Conservation (phyloP, 2,797 vertebrate genomes). For the Serranus cabrilla region DNA sequence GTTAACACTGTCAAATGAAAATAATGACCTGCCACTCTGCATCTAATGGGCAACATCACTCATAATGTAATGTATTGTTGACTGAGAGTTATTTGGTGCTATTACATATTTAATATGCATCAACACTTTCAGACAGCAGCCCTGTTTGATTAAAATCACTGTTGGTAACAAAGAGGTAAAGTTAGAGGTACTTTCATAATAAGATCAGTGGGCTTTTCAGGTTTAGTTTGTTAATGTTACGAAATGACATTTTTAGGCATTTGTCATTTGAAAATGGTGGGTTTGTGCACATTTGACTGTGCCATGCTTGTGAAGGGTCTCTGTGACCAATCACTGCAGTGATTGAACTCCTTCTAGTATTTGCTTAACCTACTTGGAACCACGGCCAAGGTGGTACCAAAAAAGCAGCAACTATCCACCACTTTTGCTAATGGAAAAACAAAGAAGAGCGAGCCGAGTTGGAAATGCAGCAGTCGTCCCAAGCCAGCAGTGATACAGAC, state of each 20-base stretch:
- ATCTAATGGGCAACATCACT: constrained; percentile 53
- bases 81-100: constrained; percentile 41
- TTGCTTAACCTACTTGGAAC: too few species aligned
- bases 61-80: constrained; percentile 28
- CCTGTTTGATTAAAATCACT: constrained; percentile 13
- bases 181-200: not conserved
- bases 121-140: constrained; percentile 1
- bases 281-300: too few species aligned
- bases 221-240: constrained; percentile 3
- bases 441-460: too few species aligned
- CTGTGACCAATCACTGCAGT: too few species aligned
- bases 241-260: not conserved
- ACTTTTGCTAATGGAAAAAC: too few species aligned
- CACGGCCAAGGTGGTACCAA: too few species aligned
- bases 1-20: constrained; percentile 45
- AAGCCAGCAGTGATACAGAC: not conserved
- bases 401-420: too few species aligned
- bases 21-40: constrained; percentile 41
- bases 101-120: constrained; percentile 41
- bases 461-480: not conserved
- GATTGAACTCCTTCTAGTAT: too few species aligned
- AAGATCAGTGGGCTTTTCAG: not conserved
- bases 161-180: not conserved
- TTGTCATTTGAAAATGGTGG: not conserved
- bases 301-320: too few species aligned